Evolutionary conservation across 2,888 invertebrate genomes (phyloP), one percentile per base, ranked within the genome.

Genomic region (Stenolophus ochropezus): DNA sequence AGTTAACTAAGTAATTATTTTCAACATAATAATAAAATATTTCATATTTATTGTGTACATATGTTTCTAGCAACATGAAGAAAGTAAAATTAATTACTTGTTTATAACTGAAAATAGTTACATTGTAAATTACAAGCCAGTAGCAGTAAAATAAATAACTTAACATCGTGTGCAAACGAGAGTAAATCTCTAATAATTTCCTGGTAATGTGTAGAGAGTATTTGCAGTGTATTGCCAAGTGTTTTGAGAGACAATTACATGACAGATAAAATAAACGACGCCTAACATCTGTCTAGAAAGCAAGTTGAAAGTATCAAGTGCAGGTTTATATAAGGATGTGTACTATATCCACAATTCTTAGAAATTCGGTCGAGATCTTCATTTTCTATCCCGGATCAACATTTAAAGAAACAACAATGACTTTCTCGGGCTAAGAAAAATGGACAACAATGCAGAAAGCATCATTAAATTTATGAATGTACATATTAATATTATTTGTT

Each of bases 201-300:
- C 20, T 53, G 16, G 8, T 65, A 65, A 42, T 42, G 16, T 61
- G 25, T 23, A 69, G 69, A 69, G 69, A 69, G 69, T 42, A 69
- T 14, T 69, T 33, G 20, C 20, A 8, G 20, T 20, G 61, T 77
- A 42, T 61, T 77, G 61, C 21, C 42, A 61, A 61, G 75, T 77
- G 65, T 49, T 69, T 75, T 49, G 65, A 78, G 18, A 75, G 51
- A 75, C 74, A 75, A 75, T 53, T 51, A 75, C 49, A 14, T 75
- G 74, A 49, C 74, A 69, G 53, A 75, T 75, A 49, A 49, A 75
- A 75, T 75, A 14, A 49, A 51, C 27, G 51, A 16, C 65, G 77
- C 65, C n/a, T 71, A 42, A 14, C 80, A 80, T 73, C 53, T 80
- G 80, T 80, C 58, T 71, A 80, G 80, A 80, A 80, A 80, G 80